Conservation (phyloP, 53 echinoderm and acorn worm genomes). For the Holothuria leucospilota region DNA sequence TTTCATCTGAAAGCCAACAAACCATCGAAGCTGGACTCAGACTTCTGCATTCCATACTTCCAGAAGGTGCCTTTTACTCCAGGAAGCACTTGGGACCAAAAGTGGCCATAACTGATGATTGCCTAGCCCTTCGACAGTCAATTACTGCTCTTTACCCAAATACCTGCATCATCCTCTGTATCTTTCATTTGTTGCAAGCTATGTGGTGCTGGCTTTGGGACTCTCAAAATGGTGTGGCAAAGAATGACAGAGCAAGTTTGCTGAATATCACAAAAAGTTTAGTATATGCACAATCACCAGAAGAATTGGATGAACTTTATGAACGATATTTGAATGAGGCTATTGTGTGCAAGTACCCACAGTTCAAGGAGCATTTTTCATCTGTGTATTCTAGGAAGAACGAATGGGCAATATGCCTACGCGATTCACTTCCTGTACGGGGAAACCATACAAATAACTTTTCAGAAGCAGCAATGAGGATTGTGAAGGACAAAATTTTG, state of each 20-base stretch:
- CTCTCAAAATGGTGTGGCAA: conserved; percentile 12
- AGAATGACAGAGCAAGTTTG: conserved; percentile 34
- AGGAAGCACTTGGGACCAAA: conserved; percentile 32
- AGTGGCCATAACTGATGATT: conserved; percentile 55
- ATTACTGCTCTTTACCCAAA: conserved; percentile 24
- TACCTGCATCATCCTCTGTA: conserved; percentile 16
- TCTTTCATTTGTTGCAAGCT: conserved; percentile 62
- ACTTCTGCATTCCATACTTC: conserved; percentile 13
- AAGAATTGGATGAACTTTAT: background rate
- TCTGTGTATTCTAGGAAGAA: background rate
- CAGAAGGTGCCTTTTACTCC: conserved; percentile 29
- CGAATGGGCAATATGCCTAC: conserved; percentile 23
- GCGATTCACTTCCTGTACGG: conserved; percentile 22
- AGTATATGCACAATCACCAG: conserved; percentile 31
- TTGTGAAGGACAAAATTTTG: conserved; percentile 12
- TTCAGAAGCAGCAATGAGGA: conserved; percentile 33
- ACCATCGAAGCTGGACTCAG: conserved; percentile 7
- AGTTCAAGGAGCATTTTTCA: conserved; percentile 10
- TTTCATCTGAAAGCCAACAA: too few relatives aligned
- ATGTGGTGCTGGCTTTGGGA: conserved; percentile 61
- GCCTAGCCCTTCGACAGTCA: background rate
- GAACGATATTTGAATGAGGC: background rate
- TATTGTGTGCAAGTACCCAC: background rate
- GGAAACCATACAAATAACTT: conserved; percentile 10
- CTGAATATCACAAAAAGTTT: conserved; percentile 30